Base-by-base conservation (phyloP, 2,797 vertebrate genomes). In the Masticophis lateralis region DNA sequence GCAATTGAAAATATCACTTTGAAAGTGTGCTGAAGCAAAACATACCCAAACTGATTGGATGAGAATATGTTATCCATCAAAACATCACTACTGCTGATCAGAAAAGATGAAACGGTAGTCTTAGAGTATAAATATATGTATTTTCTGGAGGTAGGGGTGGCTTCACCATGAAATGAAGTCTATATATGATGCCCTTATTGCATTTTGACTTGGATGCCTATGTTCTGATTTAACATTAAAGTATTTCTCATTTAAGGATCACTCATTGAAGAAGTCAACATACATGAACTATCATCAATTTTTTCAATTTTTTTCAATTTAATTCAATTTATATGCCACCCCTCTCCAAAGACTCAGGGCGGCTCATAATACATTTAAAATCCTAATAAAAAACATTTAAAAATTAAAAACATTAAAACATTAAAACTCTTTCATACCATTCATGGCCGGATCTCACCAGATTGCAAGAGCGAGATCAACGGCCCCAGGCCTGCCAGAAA, bases 1-100 rank as follows among this genome's bases (percentile, higher is more conserved):
- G 18, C 57, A 94, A 61, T 61, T 61, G 87, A 95, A 94, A 92
- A 92, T 91, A 96, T 91, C 69, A 51, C 47, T 89, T 89, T 95
- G 94, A 94, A 94, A 91, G 93, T 91, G 95, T 94, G 90, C 86
- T 86, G 93, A 61, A 95, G 92, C 93, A 96, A 97, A 95, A 27
- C 60, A 94, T 55, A 27, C 22, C 88, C 56, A 0, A 14, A 20
- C 87, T 93, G 83, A 92, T 22, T 88, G 92, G 74, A 74, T 63
- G 57, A 47, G 32, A 91, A 87, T 93, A 91, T 89, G 53, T 37
- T 90, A 79, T 92, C 56, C 92, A 25, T 92, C 92, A 94, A 74
- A 94, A 59, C 59, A 93, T 0, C 37, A 91, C 2, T 90, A 89
- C 18, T 60, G 16, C 94, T 22, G 0, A 12, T 63, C 91, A 92